Percentiles rank a stretch among this genome's conserved stretches.
These are phyloP conservation scores for Marronus borbonicus DNA, from an alignment of 2,888 invertebrate species.

Conservation along the genomic window DNA sequence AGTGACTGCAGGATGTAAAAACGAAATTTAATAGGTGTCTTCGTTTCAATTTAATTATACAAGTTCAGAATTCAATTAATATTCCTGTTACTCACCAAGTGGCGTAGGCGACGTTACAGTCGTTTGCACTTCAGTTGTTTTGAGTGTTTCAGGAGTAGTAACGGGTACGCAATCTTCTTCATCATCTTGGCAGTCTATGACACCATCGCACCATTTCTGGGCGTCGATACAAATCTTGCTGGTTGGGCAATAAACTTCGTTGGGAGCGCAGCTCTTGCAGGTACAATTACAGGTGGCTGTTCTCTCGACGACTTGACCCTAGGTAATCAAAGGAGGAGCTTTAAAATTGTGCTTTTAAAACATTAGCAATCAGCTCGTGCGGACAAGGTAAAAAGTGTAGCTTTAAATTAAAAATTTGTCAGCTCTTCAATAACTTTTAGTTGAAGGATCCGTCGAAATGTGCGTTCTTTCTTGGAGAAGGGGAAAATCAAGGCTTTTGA, in stretches of 20 bases:
- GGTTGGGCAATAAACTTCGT: constrained; percentile 80
- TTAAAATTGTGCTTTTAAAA: too few species aligned
- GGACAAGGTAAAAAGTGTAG: too few species aligned
- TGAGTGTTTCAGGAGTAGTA: constrained; percentile 34
- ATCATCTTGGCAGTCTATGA: constrained; percentile 88
- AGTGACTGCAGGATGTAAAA: neutral
- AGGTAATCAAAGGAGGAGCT: neutral
- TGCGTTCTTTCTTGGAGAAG: too few species aligned
- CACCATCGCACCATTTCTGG: constrained; percentile 85
- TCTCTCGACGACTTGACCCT: neutral
- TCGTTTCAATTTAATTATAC: too few species aligned
- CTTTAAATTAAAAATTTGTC: too few species aligned
- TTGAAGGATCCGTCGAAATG: too few species aligned
- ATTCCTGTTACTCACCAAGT: neutral
- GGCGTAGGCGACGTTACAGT: neutral
- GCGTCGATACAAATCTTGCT: constrained; percentile 82
- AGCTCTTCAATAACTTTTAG: too few species aligned
- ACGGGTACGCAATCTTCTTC: constrained; percentile 76
- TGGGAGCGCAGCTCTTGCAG: constrained; percentile 82
- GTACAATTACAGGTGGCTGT: constrained; percentile 79
- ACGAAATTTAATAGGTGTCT: too few species aligned
- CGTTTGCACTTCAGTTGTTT: constrained; percentile 47
- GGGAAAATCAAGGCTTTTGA: too few species aligned
- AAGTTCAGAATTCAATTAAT: too few species aligned
- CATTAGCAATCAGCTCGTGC: too few species aligned